Evolutionary conservation across 2,797 vertebrate species (phyloP), one percentile per base, ranked within the genome.

Genomic region (Pyrocephalus nanus): DNA sequence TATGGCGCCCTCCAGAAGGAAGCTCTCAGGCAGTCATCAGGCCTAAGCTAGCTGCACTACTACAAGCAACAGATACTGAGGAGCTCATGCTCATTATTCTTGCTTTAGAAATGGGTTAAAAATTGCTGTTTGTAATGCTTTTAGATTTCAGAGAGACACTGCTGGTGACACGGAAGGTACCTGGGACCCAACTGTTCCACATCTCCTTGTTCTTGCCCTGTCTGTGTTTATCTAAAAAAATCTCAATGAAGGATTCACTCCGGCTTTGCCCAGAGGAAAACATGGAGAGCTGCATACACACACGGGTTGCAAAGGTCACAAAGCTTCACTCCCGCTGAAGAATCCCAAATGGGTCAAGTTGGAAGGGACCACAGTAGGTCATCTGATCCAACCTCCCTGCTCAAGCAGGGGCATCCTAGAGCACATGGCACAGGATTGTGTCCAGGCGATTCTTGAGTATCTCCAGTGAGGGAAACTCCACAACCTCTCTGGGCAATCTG

Each of bases 271-370:
- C 5, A 8, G 36, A 51, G 20, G 4, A 29, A 15, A 8, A 9
- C 62, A 25, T 0, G 3, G 11, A 19, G 15, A 2, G 6, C 51
- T 13, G 26, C 1, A 8, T 0, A 2, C 3, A 0, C 30, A 22
- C 25, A 4, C 0, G 5, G 38, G 15, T 6, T 2, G 3, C 26
- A 10, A n/a, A 30, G 14, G 16, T 5, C 62, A n/a, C 30, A 21
- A 8, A 17, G 50, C 50, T 40, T 53, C 57, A 0, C 12, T 12
- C 17, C 42, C 6, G 25, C 51, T 12, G 34, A 42, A 45, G 45
- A 51, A 11, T 9, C 38, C 30, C 25, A 14, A 25, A 27, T 1
- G 45, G 10, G 12, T 47, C 45, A 30, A 16, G 25, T 15, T 16
- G 42, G 16, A 20, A 58, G 8, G n/a, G 7, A 32, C 12, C 30